Percentiles rank a stretch among this genome's conserved stretches.
Conservation (phyloP, 2,888 invertebrate species). For the Ophion obscuratus region DNA sequence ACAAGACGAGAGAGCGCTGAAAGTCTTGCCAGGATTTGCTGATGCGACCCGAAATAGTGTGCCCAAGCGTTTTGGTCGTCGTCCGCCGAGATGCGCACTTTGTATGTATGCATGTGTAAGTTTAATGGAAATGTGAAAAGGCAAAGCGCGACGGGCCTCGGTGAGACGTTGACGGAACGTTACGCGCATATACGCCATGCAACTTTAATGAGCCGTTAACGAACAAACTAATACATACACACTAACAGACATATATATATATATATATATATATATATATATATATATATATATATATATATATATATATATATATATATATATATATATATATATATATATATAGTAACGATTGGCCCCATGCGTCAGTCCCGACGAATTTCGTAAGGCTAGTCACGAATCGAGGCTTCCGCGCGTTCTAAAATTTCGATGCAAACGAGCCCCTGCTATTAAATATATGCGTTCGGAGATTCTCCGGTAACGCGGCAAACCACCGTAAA, state of each 20-base stretch:
- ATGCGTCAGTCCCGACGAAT: conserved; percentile 52
- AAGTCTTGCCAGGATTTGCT: conserved; percentile 75
- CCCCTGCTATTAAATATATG: conserved; percentile 29
- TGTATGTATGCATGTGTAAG: conserved; percentile 8
- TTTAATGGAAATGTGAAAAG: conserved; percentile 69
- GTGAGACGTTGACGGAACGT: conserved; percentile 72
- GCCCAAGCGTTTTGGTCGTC: conserved; percentile 67
- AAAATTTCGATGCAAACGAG: conserved; percentile 61
- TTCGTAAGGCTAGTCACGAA: conserved; percentile 60
- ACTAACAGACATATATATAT: background rate
- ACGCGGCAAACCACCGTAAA: conserved; percentile 27
- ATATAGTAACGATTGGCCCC: conserved; percentile 35
- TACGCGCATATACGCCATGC: conserved; percentile 66
- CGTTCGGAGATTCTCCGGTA: conserved; percentile 35
- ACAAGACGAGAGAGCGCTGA: conserved; percentile 67
- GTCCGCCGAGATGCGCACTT: conserved; percentile 23
- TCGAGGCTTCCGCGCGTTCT: conserved; percentile 44
- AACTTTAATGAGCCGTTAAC: conserved; percentile 65
- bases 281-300: conserved; percentile 2
- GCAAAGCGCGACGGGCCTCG: conserved; percentile 58
- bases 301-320: conserved; percentile 8
- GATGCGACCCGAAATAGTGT: conserved; percentile 78
- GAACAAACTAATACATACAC: conserved; percentile 21
- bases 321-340: background rate
- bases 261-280: background rate